Evolutionary conservation across 2,797 vertebrate species (phyloP), one percentile per base, ranked within the genome.

Genomic region (Sitta carolinensis): DNA sequence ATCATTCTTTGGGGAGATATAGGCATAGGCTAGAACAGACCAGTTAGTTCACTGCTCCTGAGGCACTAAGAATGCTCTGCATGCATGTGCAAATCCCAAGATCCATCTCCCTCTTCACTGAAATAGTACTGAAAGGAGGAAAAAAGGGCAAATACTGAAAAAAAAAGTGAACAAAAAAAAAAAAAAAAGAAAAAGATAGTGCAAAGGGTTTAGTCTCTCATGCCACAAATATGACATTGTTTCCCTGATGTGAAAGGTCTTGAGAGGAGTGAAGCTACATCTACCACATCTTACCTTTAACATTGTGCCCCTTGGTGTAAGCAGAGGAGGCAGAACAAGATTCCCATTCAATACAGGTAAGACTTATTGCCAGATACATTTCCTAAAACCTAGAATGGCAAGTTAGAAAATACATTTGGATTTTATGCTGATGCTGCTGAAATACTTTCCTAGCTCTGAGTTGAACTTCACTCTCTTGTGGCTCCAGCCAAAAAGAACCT

Each of bases 1-100:
- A 58, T 36, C 13, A 3, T 76, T 57, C 40, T 95, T 80, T 54
- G 0, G 0, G 62, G 27, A 85, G 36, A 38, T 89, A 50, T 27
- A 72, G 88, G 51, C 54, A 47, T 30, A 75, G 83, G 54, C 47
- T 87, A 84, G 83, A 88, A 75, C 43, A 93, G 69, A 78, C n/a
- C 80, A 36, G 36, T 90, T 93, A 36, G 36, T 90, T 93, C 42
- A 75, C 16, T 50, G 61, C 30, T 84, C 80, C 58, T 0, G 5
- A 66, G 59, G 84, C 88, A 58, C 13, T 75, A 38, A 62, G 67
- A 61, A 18, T 48, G 8, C 15, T 43, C 47, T 75, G 27, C 70
- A 51, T 64, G 50, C 55, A 79, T 2, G 3, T 55, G 51, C 43
- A 82, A 66, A 84, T 66, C 36, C 67, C 30, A 51, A 64, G 25